Conservation (phyloP, 2,888 invertebrate species). For the Macaria notata region DNA sequence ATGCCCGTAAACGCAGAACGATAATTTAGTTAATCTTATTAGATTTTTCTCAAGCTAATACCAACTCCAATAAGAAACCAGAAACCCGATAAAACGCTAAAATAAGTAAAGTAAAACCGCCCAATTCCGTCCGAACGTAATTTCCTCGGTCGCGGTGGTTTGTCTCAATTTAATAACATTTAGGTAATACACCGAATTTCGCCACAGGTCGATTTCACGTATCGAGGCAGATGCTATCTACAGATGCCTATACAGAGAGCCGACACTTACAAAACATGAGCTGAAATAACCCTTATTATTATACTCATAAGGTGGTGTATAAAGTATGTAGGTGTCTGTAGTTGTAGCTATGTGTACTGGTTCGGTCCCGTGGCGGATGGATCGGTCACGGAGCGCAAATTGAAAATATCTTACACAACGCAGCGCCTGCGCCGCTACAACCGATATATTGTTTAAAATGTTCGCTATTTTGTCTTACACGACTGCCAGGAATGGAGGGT, state of each 20-base stretch:
- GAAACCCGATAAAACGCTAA: no score
- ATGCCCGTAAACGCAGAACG: no score
- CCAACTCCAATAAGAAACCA: no score
- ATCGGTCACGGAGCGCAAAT: conserved; percentile 48
- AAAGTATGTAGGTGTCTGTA: neutral
- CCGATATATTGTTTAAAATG: no score
- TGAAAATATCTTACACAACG: conserved; percentile 43
- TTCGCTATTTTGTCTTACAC: no score
- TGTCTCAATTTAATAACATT: conserved; percentile 16
- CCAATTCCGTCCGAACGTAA: neutral
- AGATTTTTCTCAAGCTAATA: no score
- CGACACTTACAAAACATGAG: neutral
- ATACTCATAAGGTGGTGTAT: conserved; percentile 4
- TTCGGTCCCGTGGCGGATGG: conserved; percentile 48
- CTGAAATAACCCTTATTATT: conserved; percentile 7
- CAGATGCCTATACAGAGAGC: conserved; percentile 19
- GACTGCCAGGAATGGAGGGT: no score
- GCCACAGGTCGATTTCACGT: conserved; percentile 28
- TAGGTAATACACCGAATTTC: conserved; percentile 25
- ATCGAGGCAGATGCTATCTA: conserved; percentile 33
- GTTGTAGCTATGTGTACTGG: conserved; percentile 25
- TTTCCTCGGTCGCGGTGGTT: neutral
- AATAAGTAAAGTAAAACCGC: no score
- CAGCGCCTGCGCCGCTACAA: conserved; percentile 4
- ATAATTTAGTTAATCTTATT: no score